Conservation (phyloP, 2,797 vertebrate genomes). For the Ispidina picta region DNA sequence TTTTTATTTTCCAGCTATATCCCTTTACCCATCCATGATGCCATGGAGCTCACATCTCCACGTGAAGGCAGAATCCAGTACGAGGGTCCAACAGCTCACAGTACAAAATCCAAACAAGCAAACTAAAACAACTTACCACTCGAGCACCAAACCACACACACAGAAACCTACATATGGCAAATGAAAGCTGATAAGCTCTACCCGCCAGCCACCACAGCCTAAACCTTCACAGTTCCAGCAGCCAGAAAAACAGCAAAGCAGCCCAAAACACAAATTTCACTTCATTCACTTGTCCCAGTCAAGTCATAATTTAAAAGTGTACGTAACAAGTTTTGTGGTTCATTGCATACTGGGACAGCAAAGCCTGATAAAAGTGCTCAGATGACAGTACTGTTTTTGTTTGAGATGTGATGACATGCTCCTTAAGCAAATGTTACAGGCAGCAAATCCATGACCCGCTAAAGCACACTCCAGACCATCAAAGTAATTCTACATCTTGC, state of each 20-base stretch:
- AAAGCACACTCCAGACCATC: slow-evolving; percentile 59
- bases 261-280: background rate
- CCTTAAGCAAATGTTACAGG: slow-evolving; percentile 59
- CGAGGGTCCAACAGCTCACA: background rate
- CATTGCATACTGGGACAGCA: slow-evolving; percentile 10
- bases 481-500: slow-evolving; percentile 44
- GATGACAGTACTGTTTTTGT: slow-evolving; percentile 44
- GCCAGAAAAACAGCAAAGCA: background rate
- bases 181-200: background rate
- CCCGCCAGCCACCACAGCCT: background rate
- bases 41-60: background rate
- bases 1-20: background rate
- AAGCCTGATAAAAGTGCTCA: slow-evolving; percentile 43
- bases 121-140: background rate
- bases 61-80: background rate
- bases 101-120: background rate
- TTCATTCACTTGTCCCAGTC: background rate
- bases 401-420: slow-evolving; percentile 55
- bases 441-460: slow-evolving; percentile 49
- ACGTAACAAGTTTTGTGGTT: background rate
- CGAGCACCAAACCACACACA: background rate
- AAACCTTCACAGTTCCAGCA: background rate
- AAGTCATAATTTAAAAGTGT: slow-evolving; percentile 16
- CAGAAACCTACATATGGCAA: background rate
- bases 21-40: background rate